A percentile compares a stretch with the other conserved stretches of the same genome.
phyloP scores from a whole-genome alignment of 2,888 invertebrate species.

The Sthenelais limicola region DNA sequence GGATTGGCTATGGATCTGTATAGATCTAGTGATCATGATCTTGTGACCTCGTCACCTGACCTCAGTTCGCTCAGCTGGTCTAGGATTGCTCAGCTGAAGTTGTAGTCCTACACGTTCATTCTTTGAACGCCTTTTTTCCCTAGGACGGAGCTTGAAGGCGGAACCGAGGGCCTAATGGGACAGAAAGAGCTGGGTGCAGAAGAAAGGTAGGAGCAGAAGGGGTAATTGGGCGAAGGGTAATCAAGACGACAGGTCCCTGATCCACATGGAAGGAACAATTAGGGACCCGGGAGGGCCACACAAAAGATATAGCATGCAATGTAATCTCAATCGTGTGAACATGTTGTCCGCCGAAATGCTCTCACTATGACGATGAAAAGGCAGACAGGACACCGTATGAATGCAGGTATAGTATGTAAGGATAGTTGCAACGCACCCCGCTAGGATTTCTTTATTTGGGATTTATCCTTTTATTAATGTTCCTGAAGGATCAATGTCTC shows the following conservation, averaged over 20 bases:
- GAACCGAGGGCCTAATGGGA: conserved; percentile 26
- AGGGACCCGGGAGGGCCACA: conserved; percentile 11
- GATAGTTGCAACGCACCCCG: too few relatives aligned
- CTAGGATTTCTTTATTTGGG: too few relatives aligned
- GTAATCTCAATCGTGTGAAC: conserved; percentile 35
- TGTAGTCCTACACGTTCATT: conserved; percentile 8
- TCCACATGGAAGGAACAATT: conserved; percentile 36
- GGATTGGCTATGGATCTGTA: too few relatives aligned
- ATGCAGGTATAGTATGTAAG: too few relatives aligned
- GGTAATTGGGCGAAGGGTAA: conserved; percentile 29
- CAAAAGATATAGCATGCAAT: conserved; percentile 25
- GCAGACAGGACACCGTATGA: too few relatives aligned
- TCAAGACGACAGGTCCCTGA: conserved; percentile 30
- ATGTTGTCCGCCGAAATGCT: neutral
- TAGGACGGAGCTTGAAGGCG: neutral
- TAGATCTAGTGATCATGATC: conserved; percentile 5
- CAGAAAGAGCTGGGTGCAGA: neutral
- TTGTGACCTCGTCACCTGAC: conserved; percentile 23
- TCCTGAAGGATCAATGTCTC: too few relatives aligned
- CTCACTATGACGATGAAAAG: too few relatives aligned
- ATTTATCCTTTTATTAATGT: too few relatives aligned
- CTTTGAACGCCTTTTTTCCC: conserved; percentile 20
- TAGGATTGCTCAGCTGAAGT: conserved; percentile 8
- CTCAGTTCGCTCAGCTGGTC: conserved; percentile 10
- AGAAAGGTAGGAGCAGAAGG: conserved; percentile 18